A percentile compares a stretch with the other conserved stretches of the same genome.
These are phyloP conservation scores for Sphyrna mokarran DNA, from an alignment of 2,113 vertebrate species.

Conservation along the genomic window DNA sequence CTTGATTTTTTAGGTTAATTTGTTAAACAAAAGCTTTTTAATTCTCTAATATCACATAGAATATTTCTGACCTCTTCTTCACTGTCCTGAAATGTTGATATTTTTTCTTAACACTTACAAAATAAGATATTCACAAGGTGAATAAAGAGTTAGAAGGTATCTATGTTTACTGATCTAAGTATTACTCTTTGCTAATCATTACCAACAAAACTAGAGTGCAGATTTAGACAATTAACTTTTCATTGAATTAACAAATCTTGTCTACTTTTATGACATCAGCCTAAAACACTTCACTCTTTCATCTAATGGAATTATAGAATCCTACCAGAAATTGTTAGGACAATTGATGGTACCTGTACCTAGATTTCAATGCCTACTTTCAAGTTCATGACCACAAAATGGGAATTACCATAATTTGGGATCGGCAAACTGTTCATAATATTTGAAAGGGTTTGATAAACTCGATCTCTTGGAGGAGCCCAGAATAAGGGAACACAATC, in stretches of 20 bases:
- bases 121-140: constrained; percentile 78
- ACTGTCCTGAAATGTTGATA: neutral
- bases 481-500: neutral
- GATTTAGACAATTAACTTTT: neutral
- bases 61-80: neutral
- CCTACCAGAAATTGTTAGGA: neutral
- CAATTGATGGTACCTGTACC: neutral
- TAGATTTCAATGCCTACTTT: neutral
- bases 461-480: neutral
- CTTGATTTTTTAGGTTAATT: neutral
- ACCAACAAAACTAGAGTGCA: neutral
- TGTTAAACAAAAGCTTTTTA: neutral
- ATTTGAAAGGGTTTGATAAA: neutral
- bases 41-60: neutral
- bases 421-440: neutral
- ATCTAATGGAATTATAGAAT: neutral
- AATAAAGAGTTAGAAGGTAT: constrained; percentile 76
- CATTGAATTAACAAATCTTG: neutral
- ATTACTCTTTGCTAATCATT: neutral
- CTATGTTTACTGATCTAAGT: neutral
- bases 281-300: neutral
- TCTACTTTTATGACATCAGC: neutral
- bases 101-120: constrained; percentile 52
- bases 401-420: neutral
- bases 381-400: neutral